These are phyloP conservation scores for Drosophila nikananu DNA, from an alignment of 1,140 invertebrate genomes.

Conservation along the genomic window DNA sequence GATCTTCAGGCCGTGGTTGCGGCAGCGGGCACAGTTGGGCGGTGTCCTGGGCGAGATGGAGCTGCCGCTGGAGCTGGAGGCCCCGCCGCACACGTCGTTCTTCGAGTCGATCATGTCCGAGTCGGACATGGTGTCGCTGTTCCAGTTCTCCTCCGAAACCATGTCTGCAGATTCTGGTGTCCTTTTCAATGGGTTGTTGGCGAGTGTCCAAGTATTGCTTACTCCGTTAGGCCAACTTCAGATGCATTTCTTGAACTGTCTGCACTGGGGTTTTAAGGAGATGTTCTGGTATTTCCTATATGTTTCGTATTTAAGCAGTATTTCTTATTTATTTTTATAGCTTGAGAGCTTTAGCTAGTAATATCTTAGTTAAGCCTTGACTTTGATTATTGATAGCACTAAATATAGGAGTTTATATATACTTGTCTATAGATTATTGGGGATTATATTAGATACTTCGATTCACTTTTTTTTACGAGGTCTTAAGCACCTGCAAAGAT, in stretches of 20 bases:
- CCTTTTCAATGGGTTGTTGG: neutral
- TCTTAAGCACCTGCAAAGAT: constrained; percentile 37
- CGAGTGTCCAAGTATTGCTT: neutral
- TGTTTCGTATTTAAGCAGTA: neutral
- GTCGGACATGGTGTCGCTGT: constrained; percentile 84
- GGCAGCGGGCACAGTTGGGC: constrained; percentile 93
- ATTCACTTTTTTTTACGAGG: constrained; percentile 22
- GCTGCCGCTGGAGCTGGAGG: constrained; percentile 86
- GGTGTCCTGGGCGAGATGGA: constrained; percentile 88
- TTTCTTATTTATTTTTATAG: neutral
- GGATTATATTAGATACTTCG: constrained; percentile 3
- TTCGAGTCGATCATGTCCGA: constrained; percentile 84
- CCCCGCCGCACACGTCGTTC: constrained; percentile 85
- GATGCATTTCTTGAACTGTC: constrained; percentile 18
- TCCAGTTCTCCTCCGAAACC: constrained; percentile 85
- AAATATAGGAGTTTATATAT: constrained; percentile 2
- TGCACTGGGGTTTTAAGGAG: neutral
- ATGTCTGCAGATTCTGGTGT: constrained; percentile 48
- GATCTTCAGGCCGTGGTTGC: constrained; percentile 94
- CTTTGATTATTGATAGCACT: constrained; percentile 1
- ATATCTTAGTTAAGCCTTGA: neutral
- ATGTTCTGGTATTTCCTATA: neutral
- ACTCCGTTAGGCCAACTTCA: constrained; percentile 4
- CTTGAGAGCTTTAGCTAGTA: constrained; percentile 2
- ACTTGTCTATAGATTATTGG: constrained; percentile 11